phyloP scores from a whole-genome alignment of 2,888 invertebrate genomes.

The Pheosia gnoma region DNA sequence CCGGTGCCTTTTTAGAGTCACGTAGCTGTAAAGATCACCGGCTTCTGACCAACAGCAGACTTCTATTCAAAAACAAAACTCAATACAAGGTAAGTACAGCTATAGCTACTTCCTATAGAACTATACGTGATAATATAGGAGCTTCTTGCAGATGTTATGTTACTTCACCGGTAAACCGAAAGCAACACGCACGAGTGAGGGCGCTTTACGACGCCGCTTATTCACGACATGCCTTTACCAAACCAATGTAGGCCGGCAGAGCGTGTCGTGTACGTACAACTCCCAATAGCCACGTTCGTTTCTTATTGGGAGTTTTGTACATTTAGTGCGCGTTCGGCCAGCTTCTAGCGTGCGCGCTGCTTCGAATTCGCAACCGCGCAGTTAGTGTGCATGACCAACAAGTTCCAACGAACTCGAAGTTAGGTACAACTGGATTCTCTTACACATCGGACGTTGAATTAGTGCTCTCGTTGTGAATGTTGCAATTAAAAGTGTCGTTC shows the following conservation, averaged over 20 bases:
- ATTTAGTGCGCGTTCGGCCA: constrained; percentile 37
- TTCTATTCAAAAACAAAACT: too few relatives aligned
- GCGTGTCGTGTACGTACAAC: constrained; percentile 27
- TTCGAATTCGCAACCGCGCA: constrained; percentile 8
- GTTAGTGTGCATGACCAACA: constrained; percentile 21
- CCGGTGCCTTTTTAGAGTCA: too few relatives aligned
- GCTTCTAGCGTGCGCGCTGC: constrained; percentile 24
- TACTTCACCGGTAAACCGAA: not conserved
- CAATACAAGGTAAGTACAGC: too few relatives aligned
- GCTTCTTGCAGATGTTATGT: not conserved
- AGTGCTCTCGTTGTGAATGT: constrained; percentile 22
- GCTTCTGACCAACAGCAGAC: too few relatives aligned
- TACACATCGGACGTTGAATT: constrained; percentile 22
- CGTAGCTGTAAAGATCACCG: too few relatives aligned
- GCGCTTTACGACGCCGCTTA: not conserved
- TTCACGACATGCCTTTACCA: constrained; percentile 17
- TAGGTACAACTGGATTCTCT: constrained; percentile 26
- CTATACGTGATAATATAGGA: not conserved
- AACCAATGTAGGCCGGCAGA: constrained; percentile 34
- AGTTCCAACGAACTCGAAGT: constrained; percentile 18
- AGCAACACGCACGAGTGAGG: not conserved
- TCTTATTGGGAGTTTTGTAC: constrained; percentile 25
- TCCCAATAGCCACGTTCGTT: constrained; percentile 19
- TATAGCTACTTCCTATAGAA: too few relatives aligned
- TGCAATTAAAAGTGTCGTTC: constrained; percentile 24